Evolutionary conservation across 1,140 invertebrate genomes (phyloP), one percentile per base, ranked within the genome.

Genomic region (Eubasilissa regina): DNA sequence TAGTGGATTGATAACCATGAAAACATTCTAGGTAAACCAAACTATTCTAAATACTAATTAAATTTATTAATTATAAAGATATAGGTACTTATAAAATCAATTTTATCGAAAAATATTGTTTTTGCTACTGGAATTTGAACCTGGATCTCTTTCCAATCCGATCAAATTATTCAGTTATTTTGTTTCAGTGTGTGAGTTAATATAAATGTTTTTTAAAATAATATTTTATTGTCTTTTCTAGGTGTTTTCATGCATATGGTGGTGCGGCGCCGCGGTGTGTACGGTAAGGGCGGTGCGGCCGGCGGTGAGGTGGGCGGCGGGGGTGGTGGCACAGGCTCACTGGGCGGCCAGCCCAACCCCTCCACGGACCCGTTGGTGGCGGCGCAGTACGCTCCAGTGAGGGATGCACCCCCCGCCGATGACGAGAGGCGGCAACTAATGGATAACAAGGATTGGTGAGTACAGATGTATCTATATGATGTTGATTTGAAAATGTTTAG

Each of bases 281-380:
- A 72, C 79, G 53, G 76, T 17, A 68, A 70, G 45, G 76, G 77
- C 43, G 80, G 75, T 7, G 84, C 86, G 87, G 83, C 84, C 84
- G 1, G 85, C 84, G 13, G 76, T 7, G 77, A 87, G 87, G 84
- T 87, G 87, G 83, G 84, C 85, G 4, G 85, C 84, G 12, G 73
- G 4, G 76, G 85, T 3, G 85, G 86, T 75, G 88, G 87, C 0
- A 87, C 80, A 17, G 64, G 75, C 11, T 51, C 85, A 0, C 84
- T 87, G 35, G 86, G 87, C 1, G 79, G 79, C 1, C 88, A 88
- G 0, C 86, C 89, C n/a, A 93, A 93, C 88, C 92, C 92, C 47
- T 93, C 92, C n/a, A 93, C 92, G n/a, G 92, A 93, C 88, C 90
- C 93, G 21, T 86, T 93, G 72, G 92, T 94, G 47, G 90, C 92